These are phyloP conservation scores for Thaleichthys pacificus DNA, from an alignment of 2,797 vertebrate genomes.

Conservation along the genomic window DNA sequence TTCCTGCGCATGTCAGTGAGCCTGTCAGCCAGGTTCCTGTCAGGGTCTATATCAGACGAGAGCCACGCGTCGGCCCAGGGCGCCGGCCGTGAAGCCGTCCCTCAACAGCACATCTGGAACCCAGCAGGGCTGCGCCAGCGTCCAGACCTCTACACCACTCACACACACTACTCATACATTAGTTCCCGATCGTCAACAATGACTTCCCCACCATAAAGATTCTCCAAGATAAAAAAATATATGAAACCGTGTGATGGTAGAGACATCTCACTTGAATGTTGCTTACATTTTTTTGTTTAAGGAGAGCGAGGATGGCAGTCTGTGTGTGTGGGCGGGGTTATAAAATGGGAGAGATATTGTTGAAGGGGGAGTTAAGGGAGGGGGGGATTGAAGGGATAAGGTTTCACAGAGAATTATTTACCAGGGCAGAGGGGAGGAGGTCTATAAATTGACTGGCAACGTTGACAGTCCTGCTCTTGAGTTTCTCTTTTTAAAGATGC, in stretches of 20 bases:
- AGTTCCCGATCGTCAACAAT: constrained; percentile 12
- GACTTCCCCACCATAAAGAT: not conserved
- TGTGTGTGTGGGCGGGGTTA: constrained; percentile 9
- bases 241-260: not conserved
- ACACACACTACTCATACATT: constrained; percentile 23
- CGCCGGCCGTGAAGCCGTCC: constrained; percentile 46
- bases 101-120: constrained; percentile 70
- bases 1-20: not conserved
- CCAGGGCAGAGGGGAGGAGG: constrained; percentile 42
- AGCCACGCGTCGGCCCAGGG: constrained; percentile 44
- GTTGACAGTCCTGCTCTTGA: constrained; percentile 62
- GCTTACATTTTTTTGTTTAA: not conserved
- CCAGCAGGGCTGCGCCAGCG: constrained; percentile 43
- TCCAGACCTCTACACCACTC: constrained; percentile 20
- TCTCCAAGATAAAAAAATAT: not conserved
- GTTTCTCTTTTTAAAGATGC: constrained; percentile 52
- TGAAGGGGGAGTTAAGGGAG: constrained; percentile 5
- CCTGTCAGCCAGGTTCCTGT: constrained; percentile 43
- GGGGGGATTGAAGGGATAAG: constrained; percentile 42
- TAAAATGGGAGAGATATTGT: constrained; percentile 6
- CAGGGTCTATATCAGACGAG: constrained; percentile 47
- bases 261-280: not conserved
- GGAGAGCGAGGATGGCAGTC: constrained; percentile 1
- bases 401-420: constrained; percentile 61
- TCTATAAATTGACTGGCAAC: constrained; percentile 63